Conservation (phyloP, 23 tunicate species). For the Trididemnum clinides region DNA sequence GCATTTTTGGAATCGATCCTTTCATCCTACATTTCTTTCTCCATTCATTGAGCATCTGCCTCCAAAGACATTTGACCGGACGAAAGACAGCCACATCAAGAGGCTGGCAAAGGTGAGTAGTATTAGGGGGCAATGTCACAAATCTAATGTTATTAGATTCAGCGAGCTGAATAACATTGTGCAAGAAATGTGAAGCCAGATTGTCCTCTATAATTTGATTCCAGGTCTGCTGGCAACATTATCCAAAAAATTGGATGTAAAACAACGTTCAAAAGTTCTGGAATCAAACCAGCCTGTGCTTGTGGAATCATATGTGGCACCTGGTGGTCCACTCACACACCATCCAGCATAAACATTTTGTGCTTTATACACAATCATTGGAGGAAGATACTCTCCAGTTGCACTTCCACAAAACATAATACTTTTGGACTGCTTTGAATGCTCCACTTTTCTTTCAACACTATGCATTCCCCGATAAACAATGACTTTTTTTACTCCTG, state of each 20-base stretch:
- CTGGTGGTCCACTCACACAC: not conserved
- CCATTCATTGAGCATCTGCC: slow-evolving; percentile 2
- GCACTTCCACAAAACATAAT: slow-evolving; percentile 23
- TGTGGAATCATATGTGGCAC: slow-evolving; percentile 7
- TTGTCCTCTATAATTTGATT: slow-evolving; percentile 6
- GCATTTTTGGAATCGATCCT: not conserved
- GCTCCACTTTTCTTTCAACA: slow-evolving; percentile 5
- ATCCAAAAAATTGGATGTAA: not conserved
- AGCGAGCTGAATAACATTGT: not conserved
- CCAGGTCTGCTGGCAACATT: not conserved
- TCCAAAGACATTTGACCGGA: not conserved
- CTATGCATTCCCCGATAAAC: not conserved
- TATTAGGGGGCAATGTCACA: slow-evolving; percentile 10
- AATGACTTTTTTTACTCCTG: slow-evolving; percentile 1
- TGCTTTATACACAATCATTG: slow-evolving; percentile 23
- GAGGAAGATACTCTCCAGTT: slow-evolving; percentile 19
- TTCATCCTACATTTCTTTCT: slow-evolving; percentile 14
- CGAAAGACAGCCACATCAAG: slow-evolving; percentile 29
- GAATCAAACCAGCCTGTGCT: slow-evolving; percentile 14
- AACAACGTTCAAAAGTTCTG: slow-evolving; percentile 2
- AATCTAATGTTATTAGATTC: slow-evolving; percentile 12
- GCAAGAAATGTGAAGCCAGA: slow-evolving; percentile 14
- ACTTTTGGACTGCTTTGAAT: not conserved
- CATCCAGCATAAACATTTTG: not conserved
- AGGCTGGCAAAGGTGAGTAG: slow-evolving; percentile 25